Evolutionary conservation across 2,888 invertebrate species (phyloP).

Genomic region (Nesidiocoris tenuis): DNA sequence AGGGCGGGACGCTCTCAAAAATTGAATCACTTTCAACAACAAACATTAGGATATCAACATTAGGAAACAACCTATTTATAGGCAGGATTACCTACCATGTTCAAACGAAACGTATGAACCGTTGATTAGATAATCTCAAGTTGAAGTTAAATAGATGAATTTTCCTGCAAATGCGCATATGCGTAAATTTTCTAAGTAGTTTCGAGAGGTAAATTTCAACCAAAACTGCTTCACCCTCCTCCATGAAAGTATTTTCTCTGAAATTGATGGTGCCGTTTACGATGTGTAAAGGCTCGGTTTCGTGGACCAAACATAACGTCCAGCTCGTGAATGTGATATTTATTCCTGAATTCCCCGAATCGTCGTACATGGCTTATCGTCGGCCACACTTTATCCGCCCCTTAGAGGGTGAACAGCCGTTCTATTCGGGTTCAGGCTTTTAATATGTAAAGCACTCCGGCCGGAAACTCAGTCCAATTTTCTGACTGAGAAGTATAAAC

Average conservation of each 20-base stretch:
- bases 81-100: not conserved
- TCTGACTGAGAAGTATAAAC: conserved; percentile 43
- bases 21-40: no score
- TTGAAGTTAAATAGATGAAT: not conserved
- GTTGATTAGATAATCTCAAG: no score
- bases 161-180: no score
- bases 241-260: not conserved
- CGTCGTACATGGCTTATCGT: not conserved
- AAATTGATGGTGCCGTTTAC: not conserved
- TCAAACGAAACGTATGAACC: not conserved
- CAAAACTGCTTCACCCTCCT: not conserved
- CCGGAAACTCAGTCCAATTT: conserved; percentile 32
- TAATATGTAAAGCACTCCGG: not conserved
- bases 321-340: not conserved
- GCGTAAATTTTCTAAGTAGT: no score
- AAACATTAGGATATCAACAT: no score
- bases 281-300: not conserved
- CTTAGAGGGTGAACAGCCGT: not conserved
- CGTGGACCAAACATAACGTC: not conserved
- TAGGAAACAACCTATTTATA: no score
- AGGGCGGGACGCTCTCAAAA: not conserved
- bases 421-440: not conserved
- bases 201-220: not conserved
- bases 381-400: not conserved
- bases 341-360: not conserved